These are phyloP conservation scores for Sebastes steindachneri DNA, from an alignment of 2,797 vertebrate genomes.

Conservation along the genomic window DNA sequence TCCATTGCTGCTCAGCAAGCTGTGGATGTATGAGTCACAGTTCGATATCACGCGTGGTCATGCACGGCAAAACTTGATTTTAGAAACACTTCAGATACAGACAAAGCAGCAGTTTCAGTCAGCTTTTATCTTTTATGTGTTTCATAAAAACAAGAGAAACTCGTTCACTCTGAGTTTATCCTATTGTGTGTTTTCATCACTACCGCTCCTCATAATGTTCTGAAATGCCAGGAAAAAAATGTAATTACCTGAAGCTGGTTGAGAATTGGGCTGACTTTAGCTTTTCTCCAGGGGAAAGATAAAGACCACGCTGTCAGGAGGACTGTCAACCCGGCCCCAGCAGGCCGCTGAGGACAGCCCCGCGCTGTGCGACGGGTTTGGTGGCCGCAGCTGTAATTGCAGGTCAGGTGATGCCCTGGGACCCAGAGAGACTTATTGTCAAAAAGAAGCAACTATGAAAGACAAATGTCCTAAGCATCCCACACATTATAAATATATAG, in stretches of 20 bases:
- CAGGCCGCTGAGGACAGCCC: not conserved
- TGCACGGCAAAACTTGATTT: not conserved
- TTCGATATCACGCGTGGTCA: conserved; percentile 10
- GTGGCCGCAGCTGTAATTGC: not conserved
- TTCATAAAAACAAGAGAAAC: not conserved
- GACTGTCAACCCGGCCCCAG: not conserved
- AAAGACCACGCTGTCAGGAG: conserved; percentile 15
- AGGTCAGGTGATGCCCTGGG: not conserved
- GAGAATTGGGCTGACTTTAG: conserved; percentile 7
- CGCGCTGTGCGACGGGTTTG: not conserved
- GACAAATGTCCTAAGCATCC: not conserved
- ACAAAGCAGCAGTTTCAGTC: not conserved
- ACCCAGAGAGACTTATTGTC: not conserved
- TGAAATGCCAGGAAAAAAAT: not conserved
- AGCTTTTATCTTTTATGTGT: not conserved
- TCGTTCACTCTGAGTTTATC: not conserved
- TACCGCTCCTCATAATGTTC: not conserved
- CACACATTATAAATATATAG: not conserved
- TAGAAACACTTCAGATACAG: not conserved
- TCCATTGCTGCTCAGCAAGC: not conserved
- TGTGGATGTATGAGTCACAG: not conserved
- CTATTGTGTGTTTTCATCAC: conserved; percentile 2
- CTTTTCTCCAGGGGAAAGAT: conserved; percentile 9
- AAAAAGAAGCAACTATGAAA: not conserved
- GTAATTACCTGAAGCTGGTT: not conserved